These are phyloP conservation scores for Shinisaurus crocodilurus DNA, from an alignment of 2,113 vertebrate species.

Conservation along the genomic window DNA sequence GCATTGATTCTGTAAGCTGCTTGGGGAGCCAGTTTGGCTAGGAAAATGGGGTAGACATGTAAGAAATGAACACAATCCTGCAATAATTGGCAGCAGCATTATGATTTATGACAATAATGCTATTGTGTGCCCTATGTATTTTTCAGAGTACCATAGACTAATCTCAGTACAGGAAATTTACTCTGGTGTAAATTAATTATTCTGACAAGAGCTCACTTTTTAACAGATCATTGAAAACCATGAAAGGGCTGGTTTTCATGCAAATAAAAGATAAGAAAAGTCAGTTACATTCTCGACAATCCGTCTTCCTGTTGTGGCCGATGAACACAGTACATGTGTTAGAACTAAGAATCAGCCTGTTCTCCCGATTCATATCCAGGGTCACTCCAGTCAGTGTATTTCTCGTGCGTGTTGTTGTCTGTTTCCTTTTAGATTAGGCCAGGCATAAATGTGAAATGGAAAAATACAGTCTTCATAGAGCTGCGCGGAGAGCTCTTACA, in stretches of 20 bases:
- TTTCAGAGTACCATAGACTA: background rate
- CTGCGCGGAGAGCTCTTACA: background rate
- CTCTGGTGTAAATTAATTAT: background rate
- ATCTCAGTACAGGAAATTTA: background rate
- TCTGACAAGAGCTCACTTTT: background rate
- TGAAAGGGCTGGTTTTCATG: background rate
- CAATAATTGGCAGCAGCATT: background rate
- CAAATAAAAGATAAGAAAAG: constrained; percentile 2
- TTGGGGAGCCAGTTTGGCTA: background rate
- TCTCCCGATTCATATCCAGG: constrained; percentile 45
- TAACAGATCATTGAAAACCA: background rate
- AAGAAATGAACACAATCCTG: background rate
- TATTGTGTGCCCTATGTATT: background rate
- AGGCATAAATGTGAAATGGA: background rate
- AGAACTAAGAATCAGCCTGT: constrained; percentile 34
- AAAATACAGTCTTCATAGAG: background rate
- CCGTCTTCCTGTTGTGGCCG: constrained; percentile 56
- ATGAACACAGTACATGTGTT: constrained; percentile 15
- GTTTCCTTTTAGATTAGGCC: constrained; percentile 36
- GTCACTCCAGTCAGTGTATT: constrained; percentile 1
- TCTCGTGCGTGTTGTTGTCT: constrained; percentile 12
- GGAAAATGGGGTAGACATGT: no score
- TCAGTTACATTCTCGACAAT: constrained; percentile 39
- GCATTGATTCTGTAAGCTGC: background rate
- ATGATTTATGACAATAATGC: background rate